Evolutionary conservation across 2,888 invertebrate genomes (phyloP).

Genomic region (Hyppa rectilinea): DNA sequence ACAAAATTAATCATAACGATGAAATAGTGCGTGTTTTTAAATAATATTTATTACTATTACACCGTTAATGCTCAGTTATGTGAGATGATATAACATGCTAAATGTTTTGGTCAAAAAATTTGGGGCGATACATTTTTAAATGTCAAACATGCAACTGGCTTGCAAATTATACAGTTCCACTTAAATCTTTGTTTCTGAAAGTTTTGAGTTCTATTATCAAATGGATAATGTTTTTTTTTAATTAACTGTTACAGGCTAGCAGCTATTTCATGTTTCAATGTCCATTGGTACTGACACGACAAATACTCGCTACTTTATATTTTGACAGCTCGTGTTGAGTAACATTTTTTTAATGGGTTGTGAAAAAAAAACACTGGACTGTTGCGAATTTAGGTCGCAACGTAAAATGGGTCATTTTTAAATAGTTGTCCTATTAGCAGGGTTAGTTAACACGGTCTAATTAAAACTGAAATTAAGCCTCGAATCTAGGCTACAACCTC

Average conservation of each 20-base stretch:
- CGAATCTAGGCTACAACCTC: conserved; percentile 68
- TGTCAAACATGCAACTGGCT: conserved; percentile 53
- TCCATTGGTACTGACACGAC: conserved; percentile 77
- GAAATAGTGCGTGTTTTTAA: conserved; percentile 18
- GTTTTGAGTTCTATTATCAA: conserved; percentile 48
- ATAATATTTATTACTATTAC: conserved; percentile 33
- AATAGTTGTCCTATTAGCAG: conserved; percentile 82
- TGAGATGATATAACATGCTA: conserved; percentile 53
- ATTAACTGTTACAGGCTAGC: conserved; percentile 75
- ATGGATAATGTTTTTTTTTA: conserved; percentile 62
- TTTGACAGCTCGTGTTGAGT: conserved; percentile 85
- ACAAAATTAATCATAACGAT: conserved; percentile 7
- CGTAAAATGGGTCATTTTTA: conserved; percentile 86
- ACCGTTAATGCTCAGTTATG: conserved; percentile 21
- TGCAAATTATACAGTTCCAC: conserved; percentile 37
- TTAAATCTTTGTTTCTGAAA: conserved; percentile 60
- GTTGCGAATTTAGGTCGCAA: conserved; percentile 86
- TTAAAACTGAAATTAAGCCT: conserved; percentile 79
- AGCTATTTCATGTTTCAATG: conserved; percentile 79
- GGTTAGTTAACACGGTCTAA: conserved; percentile 87
- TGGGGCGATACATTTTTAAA: conserved; percentile 57
- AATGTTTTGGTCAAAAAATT: conserved; percentile 47
- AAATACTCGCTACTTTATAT: conserved; percentile 77
- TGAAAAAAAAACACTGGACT: conserved; percentile 78
- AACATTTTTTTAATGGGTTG: conserved; percentile 84